Conservation (phyloP, 2,888 invertebrate genomes). For the Dastarcus helophoroides region DNA sequence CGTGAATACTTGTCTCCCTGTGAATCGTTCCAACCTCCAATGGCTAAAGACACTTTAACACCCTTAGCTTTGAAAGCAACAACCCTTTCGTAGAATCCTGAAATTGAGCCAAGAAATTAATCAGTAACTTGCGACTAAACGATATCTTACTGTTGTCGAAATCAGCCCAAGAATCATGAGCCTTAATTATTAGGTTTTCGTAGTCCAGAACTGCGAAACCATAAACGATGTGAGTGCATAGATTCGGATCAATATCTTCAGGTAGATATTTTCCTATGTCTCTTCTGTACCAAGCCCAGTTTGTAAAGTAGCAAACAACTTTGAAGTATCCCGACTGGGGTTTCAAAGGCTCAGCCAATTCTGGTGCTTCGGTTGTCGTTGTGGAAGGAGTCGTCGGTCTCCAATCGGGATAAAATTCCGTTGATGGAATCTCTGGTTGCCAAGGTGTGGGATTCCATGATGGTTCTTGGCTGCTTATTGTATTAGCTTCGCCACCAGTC, state of each 20-base stretch:
- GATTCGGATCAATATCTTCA: constrained; percentile 72
- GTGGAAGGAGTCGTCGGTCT: constrained; percentile 12
- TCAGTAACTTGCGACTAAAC: background rate
- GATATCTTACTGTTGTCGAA: constrained; percentile 65
- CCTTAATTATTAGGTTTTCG: constrained; percentile 63
- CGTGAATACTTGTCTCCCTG: constrained; percentile 82
- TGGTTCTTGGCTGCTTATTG: constrained; percentile 17
- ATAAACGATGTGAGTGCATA: constrained; percentile 88
- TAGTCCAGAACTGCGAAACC: constrained; percentile 87
- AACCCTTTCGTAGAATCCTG: constrained; percentile 76
- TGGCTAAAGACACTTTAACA: constrained; percentile 72
- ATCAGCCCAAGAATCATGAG: constrained; percentile 86
- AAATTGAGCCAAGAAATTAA: constrained; percentile 14
- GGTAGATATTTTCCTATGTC: constrained; percentile 74
- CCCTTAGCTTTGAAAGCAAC: constrained; percentile 66
- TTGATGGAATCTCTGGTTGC: constrained; percentile 7
- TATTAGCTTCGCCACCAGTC: constrained; percentile 12
- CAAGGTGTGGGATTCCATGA: constrained; percentile 24
- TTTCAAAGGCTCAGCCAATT: constrained; percentile 38
- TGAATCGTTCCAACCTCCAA: constrained; percentile 96
- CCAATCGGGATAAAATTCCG: constrained; percentile 12
- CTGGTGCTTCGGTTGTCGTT: constrained; percentile 29
- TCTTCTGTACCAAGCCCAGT: constrained; percentile 87
- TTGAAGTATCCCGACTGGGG: constrained; percentile 58
- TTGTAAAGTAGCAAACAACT: constrained; percentile 84